These are phyloP conservation scores for Eilema caniola DNA, from an alignment of 2,888 invertebrate species.

Conservation along the genomic window DNA sequence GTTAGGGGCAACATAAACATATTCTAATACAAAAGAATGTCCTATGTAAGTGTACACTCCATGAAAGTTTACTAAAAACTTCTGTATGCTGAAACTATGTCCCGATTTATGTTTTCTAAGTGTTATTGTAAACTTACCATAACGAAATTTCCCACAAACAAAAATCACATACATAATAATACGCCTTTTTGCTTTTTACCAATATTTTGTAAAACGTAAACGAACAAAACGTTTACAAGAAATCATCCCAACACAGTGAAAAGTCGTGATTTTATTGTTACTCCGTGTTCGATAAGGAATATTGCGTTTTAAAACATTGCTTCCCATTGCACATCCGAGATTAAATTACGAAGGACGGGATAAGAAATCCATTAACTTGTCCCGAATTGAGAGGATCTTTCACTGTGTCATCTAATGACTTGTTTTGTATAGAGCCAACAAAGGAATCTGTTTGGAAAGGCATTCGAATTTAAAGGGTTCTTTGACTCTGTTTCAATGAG, in stretches of 20 bases:
- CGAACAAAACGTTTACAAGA: no score
- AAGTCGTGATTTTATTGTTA: background rate
- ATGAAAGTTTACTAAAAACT: no score
- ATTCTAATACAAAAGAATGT: no score
- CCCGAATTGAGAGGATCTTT: background rate
- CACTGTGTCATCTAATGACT: constrained; percentile 7
- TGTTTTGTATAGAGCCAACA: background rate
- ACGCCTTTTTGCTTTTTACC: no score
- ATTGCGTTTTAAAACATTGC: background rate
- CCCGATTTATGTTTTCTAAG: no score
- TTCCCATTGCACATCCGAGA: background rate
- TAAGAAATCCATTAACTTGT: background rate
- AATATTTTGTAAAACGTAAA: no score
- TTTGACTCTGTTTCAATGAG: background rate
- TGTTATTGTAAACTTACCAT: no score
- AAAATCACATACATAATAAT: no score
- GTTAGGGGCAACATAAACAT: no score
- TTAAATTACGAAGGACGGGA: constrained; percentile 8
- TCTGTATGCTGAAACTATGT: no score
- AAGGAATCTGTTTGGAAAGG: constrained; percentile 5
- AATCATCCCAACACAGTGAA: background rate
- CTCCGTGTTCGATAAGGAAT: background rate
- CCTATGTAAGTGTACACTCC: no score
- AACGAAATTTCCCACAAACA: no score
- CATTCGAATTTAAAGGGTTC: background rate